Evolutionary conservation across 2,888 invertebrate species (phyloP), one percentile per base, ranked within the genome.

Genomic region (Eucriotettix oculatus): DNA sequence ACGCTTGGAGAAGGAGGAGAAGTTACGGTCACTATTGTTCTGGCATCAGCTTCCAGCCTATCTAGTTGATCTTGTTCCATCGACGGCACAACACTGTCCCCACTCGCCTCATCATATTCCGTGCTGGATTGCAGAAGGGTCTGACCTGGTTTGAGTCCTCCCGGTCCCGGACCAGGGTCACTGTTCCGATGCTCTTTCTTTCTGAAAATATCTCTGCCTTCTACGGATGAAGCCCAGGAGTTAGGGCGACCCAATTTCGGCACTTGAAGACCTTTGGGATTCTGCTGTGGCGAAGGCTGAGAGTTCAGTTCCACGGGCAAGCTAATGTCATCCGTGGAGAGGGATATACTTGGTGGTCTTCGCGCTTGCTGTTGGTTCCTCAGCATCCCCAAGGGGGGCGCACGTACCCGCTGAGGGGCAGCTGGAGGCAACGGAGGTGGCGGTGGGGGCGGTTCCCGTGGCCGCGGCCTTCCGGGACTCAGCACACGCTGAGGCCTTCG

Each of bases 381-480:
- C 42, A 17, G 55, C 40, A 7, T 29, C 9, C 29, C 12, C 14
- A 48, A n/a, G 48, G 48, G 48, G 14, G 48, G 48, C 48, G 48
- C 48, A n/a, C 48, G 48, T 12, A n/a, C 14, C 14, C 48, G 48
- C 14, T n/a, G 12, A 12, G 14, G 12, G 48, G 48, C n/a, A n/a
- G 14, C 14, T 16, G 10, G 9, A 16, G 40, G 41, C 40, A 1
- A 9, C 9, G 1, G n/a, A 10, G 16, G 40, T 2, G 0, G 40
- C 40, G 44, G 43, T 11, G 58, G 14, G 16, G 52, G 82, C 86
- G 70, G 81, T 84, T 58, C 81, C 85, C 70, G 48, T 2, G 12
- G 14, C 48, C 48, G 48, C 9, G 48, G 48, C 48, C 48, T 48
- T 60, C 69, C 60, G 9, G 66, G 66, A 44, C 65, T 65, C 44